phyloP scores from a whole-genome alignment of 2,888 invertebrate genomes.

The Drosophila multiciliata region DNA sequence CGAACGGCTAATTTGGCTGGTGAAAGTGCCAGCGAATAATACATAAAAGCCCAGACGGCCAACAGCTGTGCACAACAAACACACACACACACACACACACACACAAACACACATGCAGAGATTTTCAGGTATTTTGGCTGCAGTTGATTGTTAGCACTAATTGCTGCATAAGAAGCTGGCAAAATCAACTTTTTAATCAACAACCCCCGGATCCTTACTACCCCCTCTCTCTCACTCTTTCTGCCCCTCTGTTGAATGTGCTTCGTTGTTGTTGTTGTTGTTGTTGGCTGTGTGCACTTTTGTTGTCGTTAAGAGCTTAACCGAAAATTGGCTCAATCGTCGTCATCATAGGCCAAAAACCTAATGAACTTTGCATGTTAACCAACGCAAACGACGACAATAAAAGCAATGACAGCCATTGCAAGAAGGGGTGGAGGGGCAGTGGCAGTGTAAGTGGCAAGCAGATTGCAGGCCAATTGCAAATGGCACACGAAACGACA shows the following conservation, averaged over 20 bases:
- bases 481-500: constrained; percentile 13
- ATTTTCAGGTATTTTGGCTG: constrained; percentile 17
- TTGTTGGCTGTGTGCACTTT: constrained; percentile 57
- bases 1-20: constrained; percentile 73
- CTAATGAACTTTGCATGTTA: constrained; percentile 78
- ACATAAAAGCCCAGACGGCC: constrained; percentile 52
- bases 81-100: constrained; percentile 8
- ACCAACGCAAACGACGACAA: constrained; percentile 41
- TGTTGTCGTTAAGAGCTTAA: constrained; percentile 60
- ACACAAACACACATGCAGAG: constrained; percentile 3
- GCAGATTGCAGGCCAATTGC: constrained; percentile 11
- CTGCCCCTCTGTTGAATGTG: not conserved
- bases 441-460: not conserved
- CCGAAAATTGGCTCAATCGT: constrained; percentile 56
- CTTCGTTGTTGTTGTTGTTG: constrained; percentile 33
- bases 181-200: not conserved
- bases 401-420: constrained; percentile 29
- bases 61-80: constrained; percentile 4
- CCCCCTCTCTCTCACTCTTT: not conserved
- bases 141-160: constrained; percentile 68
- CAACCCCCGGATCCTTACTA: not conserved
- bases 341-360: constrained; percentile 66
- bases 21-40: constrained; percentile 75
- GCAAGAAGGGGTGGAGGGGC: not conserved
- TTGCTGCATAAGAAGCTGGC: constrained; percentile 68